These are phyloP conservation scores for Drosophila nasuta DNA, from an alignment of 1,140 invertebrate species.

Conservation along the genomic window DNA sequence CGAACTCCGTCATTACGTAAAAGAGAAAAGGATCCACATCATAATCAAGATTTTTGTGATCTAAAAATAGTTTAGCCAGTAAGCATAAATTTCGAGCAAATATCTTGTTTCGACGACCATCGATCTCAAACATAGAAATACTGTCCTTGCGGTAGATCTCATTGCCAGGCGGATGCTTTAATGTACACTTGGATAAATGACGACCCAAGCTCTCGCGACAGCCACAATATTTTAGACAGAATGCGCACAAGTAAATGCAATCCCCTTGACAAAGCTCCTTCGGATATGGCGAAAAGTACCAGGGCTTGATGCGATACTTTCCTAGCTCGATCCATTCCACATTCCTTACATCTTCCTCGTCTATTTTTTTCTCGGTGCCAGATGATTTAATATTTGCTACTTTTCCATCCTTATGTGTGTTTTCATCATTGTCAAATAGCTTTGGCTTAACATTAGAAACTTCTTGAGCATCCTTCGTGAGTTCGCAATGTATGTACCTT, in stretches of 20 bases:
- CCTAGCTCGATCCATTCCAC: constrained; percentile 98
- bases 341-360: constrained; percentile 93
- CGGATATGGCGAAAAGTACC: constrained; percentile 99
- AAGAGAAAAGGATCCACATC: constrained; percentile 99
- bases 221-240: constrained; percentile 98
- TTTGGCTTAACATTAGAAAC: background rate
- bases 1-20: constrained; percentile 97
- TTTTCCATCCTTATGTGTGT: background rate
- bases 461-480: background rate
- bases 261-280: constrained; percentile 97
- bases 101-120: constrained; percentile 94
- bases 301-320: constrained; percentile 97
- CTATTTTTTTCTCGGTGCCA: background rate
- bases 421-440: background rate
- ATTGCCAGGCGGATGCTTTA: constrained; percentile 93
- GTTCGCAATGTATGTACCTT: background rate
- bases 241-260: constrained; percentile 98
- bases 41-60: constrained; percentile 98
- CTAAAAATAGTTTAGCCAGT: constrained; percentile 97
- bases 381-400: background rate
- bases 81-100: constrained; percentile 98
- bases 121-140: constrained; percentile 94
- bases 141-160: constrained; percentile 97
- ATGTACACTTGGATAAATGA: constrained; percentile 91
- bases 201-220: constrained; percentile 94